Percentiles rank a stretch among this genome's conserved stretches.
phyloP scores from a whole-genome alignment of 2,113 vertebrate species.

The Leiothrix lutea region DNA sequence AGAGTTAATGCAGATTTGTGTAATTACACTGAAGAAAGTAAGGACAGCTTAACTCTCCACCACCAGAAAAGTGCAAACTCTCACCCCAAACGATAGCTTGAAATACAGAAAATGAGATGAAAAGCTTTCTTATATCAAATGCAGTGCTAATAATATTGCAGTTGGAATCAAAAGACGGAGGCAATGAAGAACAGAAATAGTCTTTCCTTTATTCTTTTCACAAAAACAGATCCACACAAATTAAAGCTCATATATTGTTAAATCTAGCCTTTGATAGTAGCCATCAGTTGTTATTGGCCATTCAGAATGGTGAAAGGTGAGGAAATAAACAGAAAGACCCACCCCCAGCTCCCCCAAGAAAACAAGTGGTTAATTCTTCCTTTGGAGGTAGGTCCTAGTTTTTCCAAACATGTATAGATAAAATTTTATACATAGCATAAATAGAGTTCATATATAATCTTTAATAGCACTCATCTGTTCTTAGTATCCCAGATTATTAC shows the following conservation, averaged over 20 bases:
- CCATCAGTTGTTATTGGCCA: neutral
- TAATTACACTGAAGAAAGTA: neutral
- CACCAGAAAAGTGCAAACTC: neutral
- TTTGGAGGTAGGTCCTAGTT: neutral
- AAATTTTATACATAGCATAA: neutral
- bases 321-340: neutral
- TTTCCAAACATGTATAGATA: neutral
- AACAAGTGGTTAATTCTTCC: neutral
- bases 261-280: neutral
- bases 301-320: neutral
- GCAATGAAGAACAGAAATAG: neutral
- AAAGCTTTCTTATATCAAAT: neutral
- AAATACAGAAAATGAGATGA: neutral
- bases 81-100: neutral
- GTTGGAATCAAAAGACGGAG: neutral
- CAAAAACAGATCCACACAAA: neutral
- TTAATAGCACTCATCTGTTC: neutral
- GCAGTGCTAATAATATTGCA: neutral
- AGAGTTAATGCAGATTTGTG: neutral
- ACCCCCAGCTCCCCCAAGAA: neutral
- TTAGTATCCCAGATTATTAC: neutral
- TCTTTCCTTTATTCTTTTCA: neutral
- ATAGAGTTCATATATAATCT: neutral
- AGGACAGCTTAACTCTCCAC: neutral
- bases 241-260: neutral